phyloP scores from a whole-genome alignment of 2,113 vertebrate species.

The Pituophis catenifer region DNA sequence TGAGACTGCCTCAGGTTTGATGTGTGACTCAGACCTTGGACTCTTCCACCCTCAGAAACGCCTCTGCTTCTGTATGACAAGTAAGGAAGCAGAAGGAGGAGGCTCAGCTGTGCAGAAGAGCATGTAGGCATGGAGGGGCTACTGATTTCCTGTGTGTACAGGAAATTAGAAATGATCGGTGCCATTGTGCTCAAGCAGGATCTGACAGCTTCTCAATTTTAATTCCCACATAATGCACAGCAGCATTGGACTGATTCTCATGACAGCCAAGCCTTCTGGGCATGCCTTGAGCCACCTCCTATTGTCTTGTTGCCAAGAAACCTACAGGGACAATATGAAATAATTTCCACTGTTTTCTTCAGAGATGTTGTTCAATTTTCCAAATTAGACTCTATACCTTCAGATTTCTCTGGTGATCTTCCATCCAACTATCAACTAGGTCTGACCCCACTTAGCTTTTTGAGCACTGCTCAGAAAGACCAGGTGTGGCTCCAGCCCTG shows the following conservation, averaged over 20 bases:
- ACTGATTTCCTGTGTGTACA: neutral
- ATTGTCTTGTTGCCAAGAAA: neutral
- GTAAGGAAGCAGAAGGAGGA: neutral
- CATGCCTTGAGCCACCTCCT: neutral
- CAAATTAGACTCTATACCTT: neutral
- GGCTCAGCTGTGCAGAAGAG: neutral
- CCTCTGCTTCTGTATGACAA: neutral
- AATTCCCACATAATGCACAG: neutral
- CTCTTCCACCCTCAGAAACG: neutral
- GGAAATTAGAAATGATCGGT: neutral
- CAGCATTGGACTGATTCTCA: neutral
- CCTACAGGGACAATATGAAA: neutral
- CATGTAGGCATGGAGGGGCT: neutral
- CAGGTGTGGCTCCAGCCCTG: neutral
- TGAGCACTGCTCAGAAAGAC: neutral
- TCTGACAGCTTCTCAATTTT: neutral
- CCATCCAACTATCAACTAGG: neutral
- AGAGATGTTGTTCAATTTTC: neutral
- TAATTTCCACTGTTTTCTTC: neutral
- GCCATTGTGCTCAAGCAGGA: neutral
- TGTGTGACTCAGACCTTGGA: neutral
- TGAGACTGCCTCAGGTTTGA: neutral
- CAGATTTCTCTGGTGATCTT: neutral
- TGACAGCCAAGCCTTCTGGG: neutral
- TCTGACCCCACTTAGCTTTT: neutral